Base-by-base conservation (phyloP, 2,797 vertebrate species). In the Danio aesculapii region DNA sequence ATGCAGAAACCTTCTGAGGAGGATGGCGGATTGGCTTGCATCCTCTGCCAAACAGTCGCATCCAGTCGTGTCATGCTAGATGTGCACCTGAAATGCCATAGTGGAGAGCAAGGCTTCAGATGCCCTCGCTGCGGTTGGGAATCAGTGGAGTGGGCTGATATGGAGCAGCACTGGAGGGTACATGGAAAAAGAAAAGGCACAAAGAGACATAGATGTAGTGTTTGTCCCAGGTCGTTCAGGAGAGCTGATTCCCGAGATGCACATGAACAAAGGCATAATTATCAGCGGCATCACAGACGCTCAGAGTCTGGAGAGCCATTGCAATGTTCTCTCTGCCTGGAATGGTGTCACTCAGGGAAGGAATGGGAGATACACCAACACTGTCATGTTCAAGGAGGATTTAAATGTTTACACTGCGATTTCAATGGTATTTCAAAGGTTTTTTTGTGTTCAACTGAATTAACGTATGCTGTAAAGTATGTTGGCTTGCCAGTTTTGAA, bases 91-190 rank as follows among this genome's bases (percentile, higher is more conserved):
- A 89, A 88, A 62, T 84, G 78, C 82, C 83, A 64, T 30, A 77
- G 86, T 14, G 75, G 84, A n/a, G 75, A 84, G 16, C 0, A 11
- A 46, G 84, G 75, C n/a, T 94, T 94, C 79, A 61, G 81, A 52
- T 90, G 90, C 3, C 9, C 91, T 44, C 81, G 58, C 85, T 94
- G 93, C 67, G 77, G 85, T 71, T 84, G 78, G 84, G 80, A 0
- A 0, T 17, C 86, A 0, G 81, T 77, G 49, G 87, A 89, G 6
- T 93, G 89, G 91, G 83, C 77, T 12, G 86, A 88, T 75, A 89
- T 91, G 88, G 90, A 94, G 86, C 87, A 78, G 14, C 87, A 92
- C 64, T 92, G 93, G 84, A 89, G 83, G 75, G 78, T 78, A 19
- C 85, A 81, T 47, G 79, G 83, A 13, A 13, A 0, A n/a, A 21